Percentiles rank a stretch among this genome's conserved stretches.
Conservation (phyloP, 2,797 vertebrate genomes). For the Knipowitschia caucasica region DNA sequence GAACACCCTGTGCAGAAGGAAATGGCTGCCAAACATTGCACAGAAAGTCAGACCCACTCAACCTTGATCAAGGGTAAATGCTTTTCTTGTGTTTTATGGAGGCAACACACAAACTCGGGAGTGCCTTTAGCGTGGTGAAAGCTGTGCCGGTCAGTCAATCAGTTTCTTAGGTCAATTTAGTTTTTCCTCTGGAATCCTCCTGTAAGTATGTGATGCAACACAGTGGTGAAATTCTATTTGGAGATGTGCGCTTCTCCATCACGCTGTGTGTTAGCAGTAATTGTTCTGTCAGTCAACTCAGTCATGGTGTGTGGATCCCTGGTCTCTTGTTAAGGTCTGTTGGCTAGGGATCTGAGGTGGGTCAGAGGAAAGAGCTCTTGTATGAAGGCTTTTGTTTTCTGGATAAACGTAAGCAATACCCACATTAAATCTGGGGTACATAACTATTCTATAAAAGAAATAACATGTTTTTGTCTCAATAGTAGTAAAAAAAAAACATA, state of each 20-base stretch:
- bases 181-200: constrained; percentile 69
- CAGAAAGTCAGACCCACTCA: constrained; percentile 68
- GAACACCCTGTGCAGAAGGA: constrained; percentile 62
- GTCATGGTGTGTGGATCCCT: constrained; percentile 66
- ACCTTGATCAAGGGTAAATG: constrained; percentile 76
- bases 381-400: constrained; percentile 23
- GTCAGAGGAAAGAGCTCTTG: constrained; percentile 31
- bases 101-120: constrained; percentile 45
- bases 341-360: constrained; percentile 45
- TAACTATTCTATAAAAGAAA: too few relatives aligned
- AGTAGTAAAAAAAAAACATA: too few relatives aligned
- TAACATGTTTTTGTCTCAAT: too few relatives aligned
- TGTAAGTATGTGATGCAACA: constrained; percentile 75
- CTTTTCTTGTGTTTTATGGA: constrained; percentile 36
- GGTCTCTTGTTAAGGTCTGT: constrained; percentile 72
- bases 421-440: background rate
- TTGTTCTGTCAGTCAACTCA: constrained; percentile 84
- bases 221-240: constrained; percentile 82
- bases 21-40: constrained; percentile 67
- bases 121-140: constrained; percentile 43
- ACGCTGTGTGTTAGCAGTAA: constrained; percentile 77
- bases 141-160: constrained; percentile 26
- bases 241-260: constrained; percentile 77
- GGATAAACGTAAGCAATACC: constrained; percentile 6
- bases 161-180: constrained; percentile 53